These are phyloP conservation scores for Cheirogaleus medius DNA, from an alignment of 2,113 vertebrate genomes.

Conservation along the genomic window DNA sequence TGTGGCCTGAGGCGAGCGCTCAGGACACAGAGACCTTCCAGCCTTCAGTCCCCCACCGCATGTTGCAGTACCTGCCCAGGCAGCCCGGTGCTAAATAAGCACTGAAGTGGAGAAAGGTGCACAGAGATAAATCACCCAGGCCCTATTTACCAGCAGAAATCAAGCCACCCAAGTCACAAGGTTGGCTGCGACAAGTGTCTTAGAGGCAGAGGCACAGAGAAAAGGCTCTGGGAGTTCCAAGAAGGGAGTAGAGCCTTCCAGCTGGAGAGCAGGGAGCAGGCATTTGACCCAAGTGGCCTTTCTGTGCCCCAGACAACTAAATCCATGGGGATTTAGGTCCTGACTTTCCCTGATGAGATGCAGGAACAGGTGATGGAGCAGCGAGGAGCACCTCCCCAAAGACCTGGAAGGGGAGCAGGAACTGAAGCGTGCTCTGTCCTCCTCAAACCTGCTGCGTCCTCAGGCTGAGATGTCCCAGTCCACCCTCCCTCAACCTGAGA, in stretches of 20 bases:
- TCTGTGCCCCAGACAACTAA: constrained; percentile 67
- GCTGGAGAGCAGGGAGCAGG: constrained; percentile 52
- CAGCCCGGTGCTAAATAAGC: neutral
- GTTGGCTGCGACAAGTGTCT: constrained; percentile 35
- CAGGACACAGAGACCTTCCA: neutral
- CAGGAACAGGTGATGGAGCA: constrained; percentile 7
- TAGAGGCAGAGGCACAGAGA: constrained; percentile 26
- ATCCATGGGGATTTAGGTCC: constrained; percentile 67
- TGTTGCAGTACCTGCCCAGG: neutral
- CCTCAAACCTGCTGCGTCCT: fast-evolving
- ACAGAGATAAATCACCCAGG: constrained; percentile 35
- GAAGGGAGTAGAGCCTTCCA: constrained; percentile 63
- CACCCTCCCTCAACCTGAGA: neutral
- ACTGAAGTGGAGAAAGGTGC: neutral
- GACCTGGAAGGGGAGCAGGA: constrained; percentile 18
- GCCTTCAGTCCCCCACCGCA: neutral
- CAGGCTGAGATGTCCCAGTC: neutral
- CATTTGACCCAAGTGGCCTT: constrained; percentile 73
- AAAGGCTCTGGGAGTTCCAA: constrained; percentile 56
- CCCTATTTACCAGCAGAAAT: constrained; percentile 5
- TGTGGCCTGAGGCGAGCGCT: neutral
- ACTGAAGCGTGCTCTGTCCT: neutral
- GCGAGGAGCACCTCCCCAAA: neutral
- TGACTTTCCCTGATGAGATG: constrained; percentile 48
- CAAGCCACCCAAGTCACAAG: constrained; percentile 61